Conservation (phyloP, 2,797 vertebrate species). For the Paramormyrops hopkinsi region DNA sequence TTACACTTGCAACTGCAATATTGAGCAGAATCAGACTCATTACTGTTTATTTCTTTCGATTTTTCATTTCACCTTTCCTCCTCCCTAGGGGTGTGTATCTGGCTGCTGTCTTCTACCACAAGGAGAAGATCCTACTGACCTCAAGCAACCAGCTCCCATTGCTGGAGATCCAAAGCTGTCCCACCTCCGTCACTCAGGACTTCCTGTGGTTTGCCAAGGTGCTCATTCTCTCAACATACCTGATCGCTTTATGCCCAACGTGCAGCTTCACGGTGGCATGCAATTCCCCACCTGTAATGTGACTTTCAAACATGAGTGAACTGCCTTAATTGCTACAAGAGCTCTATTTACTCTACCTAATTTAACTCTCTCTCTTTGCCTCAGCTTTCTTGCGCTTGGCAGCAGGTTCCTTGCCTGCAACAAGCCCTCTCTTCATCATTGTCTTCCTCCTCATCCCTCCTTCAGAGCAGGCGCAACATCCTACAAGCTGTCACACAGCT, state of each 20-base stretch:
- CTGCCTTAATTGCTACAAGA: background rate
- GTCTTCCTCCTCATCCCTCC: conserved; percentile 65
- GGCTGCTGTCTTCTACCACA: conserved; percentile 64
- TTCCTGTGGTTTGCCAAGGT: conserved; percentile 71
- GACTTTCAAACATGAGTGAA: background rate
- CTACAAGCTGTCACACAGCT: conserved; percentile 65
- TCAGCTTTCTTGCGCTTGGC: conserved; percentile 68
- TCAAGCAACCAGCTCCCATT: conserved; percentile 65
- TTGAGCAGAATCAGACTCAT: background rate
- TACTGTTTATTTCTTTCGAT: background rate
- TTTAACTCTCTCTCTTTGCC: background rate
- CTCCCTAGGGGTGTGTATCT: conserved; percentile 61
- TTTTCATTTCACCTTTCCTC: background rate
- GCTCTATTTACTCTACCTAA: no score
- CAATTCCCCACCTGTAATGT: background rate
- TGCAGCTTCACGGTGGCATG: background rate
- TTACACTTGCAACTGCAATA: background rate
- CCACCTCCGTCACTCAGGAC: conserved; percentile 62
- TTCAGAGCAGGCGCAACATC: conserved; percentile 69
- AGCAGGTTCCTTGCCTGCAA: conserved; percentile 64
- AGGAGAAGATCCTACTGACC: conserved; percentile 64
- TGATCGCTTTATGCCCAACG: background rate
- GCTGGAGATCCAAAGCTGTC: conserved; percentile 70
- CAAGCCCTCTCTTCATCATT: conserved; percentile 59
- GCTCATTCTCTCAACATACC: conserved; percentile 27